Conservation (phyloP, 2,888 invertebrate species). For the Stegana nigrithorax region DNA sequence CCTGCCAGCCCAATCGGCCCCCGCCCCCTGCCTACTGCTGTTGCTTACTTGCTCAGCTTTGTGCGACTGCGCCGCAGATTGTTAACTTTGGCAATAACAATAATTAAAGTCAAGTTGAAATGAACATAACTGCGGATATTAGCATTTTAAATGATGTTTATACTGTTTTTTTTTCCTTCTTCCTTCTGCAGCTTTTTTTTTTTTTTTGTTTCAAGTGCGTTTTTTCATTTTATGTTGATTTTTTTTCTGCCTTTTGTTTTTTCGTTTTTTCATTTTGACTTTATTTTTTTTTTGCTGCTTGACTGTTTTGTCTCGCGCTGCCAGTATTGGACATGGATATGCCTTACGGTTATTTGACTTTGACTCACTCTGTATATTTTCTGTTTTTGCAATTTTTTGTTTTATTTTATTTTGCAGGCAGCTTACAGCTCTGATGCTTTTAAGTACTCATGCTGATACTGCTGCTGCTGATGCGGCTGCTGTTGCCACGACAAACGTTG, state of each 20-base stretch:
- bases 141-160: conserved; percentile 65
- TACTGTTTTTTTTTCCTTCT: conserved; percentile 33
- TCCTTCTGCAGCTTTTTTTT: conserved; percentile 11
- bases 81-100: conserved; percentile 66
- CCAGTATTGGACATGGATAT: conserved; percentile 7
- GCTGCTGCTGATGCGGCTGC: too few relatives aligned
- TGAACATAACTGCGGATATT: conserved; percentile 63
- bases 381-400: too few relatives aligned
- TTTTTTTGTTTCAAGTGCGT: background rate
- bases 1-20: conserved; percentile 44
- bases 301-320: too few relatives aligned
- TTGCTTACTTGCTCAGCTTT: conserved; percentile 30
- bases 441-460: too few relatives aligned
- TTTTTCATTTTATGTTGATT: too few relatives aligned
- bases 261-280: background rate
- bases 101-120: conserved; percentile 65
- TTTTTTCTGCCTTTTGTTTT: background rate
- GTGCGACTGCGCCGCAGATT: conserved; percentile 47
- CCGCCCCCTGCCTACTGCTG: conserved; percentile 37
- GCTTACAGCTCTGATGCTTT: background rate
- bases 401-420: too few relatives aligned
- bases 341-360: conserved; percentile 42
- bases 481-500: too few relatives aligned
- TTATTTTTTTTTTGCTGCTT: too few relatives aligned
- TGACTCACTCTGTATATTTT: too few relatives aligned